Evolutionary conservation across 2,113 vertebrate genomes (phyloP), one percentile per base, ranked within the genome.

Genomic region (Grus americana): DNA sequence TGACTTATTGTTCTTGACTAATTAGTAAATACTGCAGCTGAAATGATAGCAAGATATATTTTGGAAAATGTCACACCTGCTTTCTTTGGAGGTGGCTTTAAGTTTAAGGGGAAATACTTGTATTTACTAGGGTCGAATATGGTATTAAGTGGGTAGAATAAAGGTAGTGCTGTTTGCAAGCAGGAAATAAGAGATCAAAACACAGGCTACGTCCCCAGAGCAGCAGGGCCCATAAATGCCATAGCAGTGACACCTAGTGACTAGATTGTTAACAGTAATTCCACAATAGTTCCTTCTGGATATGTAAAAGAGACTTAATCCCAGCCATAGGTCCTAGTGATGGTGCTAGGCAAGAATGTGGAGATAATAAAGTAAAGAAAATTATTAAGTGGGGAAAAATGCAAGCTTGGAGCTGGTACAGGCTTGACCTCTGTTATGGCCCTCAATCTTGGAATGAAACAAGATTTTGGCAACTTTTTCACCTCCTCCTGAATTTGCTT

Each of bases 391-490:
- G 16, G 14, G 46, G 30, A 29, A 74, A 79, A 89, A 44, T 24
- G 11, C 15, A 79, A 50, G 16, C 52, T 55, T 83, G 71, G 47
- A 66, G 72, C 34, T 89, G 34, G 16, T 91, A n/a, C 21, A 58
- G 61, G 9, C 26, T 74, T 90, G 61, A 81, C 74, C 58, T 92
- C 79, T 89, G 36, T 75, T 95, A 23, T 5, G 58, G 44, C 76
- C 49, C 40, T 91, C 54, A 86, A 59, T 96, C 88, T 59, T 92
- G 57, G 42, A 63, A 61, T 70, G 82, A 82, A 91, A 79, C 34
- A 91, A 75, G 79, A 66, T 90, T 92, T 85, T 87, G 42, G 36
- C 86, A 88, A 46, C 65, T 84, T 95, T 21, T 88, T 95, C 70
- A 91, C 29, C 66, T 88, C 40, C 15, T 85, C 49, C 38, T 67